phyloP scores from a whole-genome alignment of 1,140 invertebrate genomes.

The Cyclina sinensis region DNA sequence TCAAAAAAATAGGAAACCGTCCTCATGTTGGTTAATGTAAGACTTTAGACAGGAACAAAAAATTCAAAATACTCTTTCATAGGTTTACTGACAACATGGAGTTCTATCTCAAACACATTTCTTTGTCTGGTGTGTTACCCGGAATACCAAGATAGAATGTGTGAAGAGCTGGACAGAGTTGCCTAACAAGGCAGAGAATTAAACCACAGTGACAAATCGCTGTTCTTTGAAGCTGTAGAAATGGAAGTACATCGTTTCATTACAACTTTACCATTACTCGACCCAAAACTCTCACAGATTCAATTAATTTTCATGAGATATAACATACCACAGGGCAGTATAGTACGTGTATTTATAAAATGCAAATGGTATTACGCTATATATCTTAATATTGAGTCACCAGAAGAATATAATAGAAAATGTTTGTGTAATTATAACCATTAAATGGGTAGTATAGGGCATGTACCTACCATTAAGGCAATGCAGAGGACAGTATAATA shows the following conservation, averaged over 20 bases:
- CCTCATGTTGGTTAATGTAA: too few relatives aligned
- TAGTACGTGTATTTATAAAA: background rate
- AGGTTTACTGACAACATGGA: background rate
- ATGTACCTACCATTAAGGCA: too few relatives aligned
- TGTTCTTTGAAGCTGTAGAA: background rate
- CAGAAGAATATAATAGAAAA: too few relatives aligned
- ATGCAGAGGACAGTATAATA: too few relatives aligned
- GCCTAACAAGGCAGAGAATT: background rate
- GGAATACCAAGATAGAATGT: background rate
- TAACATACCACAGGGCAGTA: background rate
- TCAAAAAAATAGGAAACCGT: too few relatives aligned
- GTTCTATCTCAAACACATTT: background rate
- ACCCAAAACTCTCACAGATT: background rate
- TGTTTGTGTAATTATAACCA: too few relatives aligned
- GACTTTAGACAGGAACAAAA: too few relatives aligned
- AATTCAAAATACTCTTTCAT: too few relatives aligned
- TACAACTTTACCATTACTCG: background rate
- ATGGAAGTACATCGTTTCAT: background rate
- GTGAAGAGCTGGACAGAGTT: background rate
- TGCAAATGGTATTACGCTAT: too few relatives aligned
- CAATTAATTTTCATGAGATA: background rate
- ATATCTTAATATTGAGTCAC: too few relatives aligned
- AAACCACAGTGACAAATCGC: background rate
- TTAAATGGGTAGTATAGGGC: too few relatives aligned
- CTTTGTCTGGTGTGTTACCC: background rate